phyloP scores from a whole-genome alignment of 2,888 invertebrate species.

The Amblyjoppa fuscipennis region DNA sequence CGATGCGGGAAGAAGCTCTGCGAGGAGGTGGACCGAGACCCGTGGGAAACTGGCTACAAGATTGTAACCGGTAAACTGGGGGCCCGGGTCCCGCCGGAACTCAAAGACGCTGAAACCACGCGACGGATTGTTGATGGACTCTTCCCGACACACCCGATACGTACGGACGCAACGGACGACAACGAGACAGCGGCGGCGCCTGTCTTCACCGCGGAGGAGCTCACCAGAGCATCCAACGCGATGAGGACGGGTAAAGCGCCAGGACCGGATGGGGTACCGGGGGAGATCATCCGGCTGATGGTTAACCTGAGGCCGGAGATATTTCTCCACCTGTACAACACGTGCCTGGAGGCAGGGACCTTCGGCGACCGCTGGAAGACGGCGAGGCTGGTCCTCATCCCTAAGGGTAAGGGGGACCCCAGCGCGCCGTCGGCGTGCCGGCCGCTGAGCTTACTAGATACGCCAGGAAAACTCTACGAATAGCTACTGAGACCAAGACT shows the following conservation, averaged over 20 bases:
- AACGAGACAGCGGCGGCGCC: constrained; percentile 12
- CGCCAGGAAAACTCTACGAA: constrained; percentile 74
- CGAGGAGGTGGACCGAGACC: constrained; percentile 69
- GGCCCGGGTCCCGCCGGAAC: constrained; percentile 11
- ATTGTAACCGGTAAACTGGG: constrained; percentile 66
- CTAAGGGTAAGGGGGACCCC: constrained; percentile 61
- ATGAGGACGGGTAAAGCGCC: not conserved
- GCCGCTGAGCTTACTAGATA: constrained; percentile 74
- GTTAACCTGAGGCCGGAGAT: constrained; percentile 38
- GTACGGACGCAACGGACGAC: constrained; percentile 30
- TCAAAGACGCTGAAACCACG: constrained; percentile 49
- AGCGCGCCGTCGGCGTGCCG: constrained; percentile 26
- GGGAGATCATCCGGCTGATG: constrained; percentile 43
- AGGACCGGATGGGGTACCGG: constrained; percentile 44
- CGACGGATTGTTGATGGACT: constrained; percentile 54
- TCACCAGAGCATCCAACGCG: constrained; percentile 41
- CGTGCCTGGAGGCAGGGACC: constrained; percentile 38
- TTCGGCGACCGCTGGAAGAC: constrained; percentile 26
- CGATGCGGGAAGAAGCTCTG: constrained; percentile 71
- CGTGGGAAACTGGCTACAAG: constrained; percentile 72
- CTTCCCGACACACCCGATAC: constrained; percentile 56
- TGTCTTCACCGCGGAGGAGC: constrained; percentile 45
- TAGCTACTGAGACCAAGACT: constrained; percentile 72
- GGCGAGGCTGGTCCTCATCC: constrained; percentile 32
- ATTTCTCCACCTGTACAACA: constrained; percentile 52